Evolutionary conservation across 1,140 invertebrate genomes (phyloP).

Genomic region (Trachymyrmex septentrionalis): DNA sequence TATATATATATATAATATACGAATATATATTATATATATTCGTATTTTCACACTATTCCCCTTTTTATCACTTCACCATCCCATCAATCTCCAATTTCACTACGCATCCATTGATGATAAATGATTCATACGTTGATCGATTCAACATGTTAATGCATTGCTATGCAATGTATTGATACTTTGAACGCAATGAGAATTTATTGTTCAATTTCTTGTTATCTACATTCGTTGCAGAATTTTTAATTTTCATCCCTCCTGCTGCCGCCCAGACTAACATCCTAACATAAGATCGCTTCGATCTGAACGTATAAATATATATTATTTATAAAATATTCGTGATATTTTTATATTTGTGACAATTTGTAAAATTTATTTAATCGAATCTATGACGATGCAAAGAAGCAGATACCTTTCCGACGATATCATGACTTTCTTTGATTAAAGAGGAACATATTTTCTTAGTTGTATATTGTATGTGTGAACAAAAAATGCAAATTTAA

Average conservation of each 20-base stretch:
- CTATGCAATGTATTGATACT: constrained; percentile 13
- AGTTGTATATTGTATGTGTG: constrained; percentile 23
- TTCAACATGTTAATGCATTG: constrained; percentile 13
- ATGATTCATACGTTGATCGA: background rate
- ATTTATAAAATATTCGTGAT: constrained; percentile 75
- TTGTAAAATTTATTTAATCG: constrained; percentile 33
- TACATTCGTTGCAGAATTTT: constrained; percentile 14
- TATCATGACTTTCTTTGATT: constrained; percentile 2
- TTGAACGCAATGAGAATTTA: constrained; percentile 27
- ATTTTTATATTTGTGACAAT: constrained; percentile 69
- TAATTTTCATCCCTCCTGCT: background rate
- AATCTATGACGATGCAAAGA: background rate
- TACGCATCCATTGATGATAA: background rate
- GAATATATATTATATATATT: constrained; percentile 47
- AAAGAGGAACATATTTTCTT: constrained; percentile 51
- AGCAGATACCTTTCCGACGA: constrained; percentile 6
- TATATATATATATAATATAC: constrained; percentile 5
- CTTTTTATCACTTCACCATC: constrained; percentile 34
- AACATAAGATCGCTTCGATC: constrained; percentile 7
- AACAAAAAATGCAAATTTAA: constrained; percentile 11
- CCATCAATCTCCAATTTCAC: constrained; percentile 9
- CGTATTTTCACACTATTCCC: constrained; percentile 33
- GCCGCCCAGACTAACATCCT: background rate
- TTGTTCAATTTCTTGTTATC: constrained; percentile 28
- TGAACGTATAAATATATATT: constrained; percentile 48